Base-by-base conservation (phyloP, 2,888 invertebrate species). In the Octodonta nipae region DNA sequence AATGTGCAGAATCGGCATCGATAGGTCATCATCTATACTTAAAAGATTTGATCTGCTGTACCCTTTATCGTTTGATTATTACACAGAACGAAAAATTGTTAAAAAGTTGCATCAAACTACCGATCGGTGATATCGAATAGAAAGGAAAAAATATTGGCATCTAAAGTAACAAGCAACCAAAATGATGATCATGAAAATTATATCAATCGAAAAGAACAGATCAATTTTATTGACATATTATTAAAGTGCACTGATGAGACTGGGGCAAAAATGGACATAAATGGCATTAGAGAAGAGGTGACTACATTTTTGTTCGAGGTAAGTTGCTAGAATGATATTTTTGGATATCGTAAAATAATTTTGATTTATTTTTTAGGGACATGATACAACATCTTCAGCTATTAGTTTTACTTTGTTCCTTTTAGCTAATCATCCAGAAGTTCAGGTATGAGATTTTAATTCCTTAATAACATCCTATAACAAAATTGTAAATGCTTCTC, bases 231-330 rank as follows among this genome's bases (percentile, higher is more conserved):
- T n/a, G n/a, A n/a, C n/a, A n/a, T n/a, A n/a, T n/a, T n/a, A n/a
- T n/a, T n/a, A n/a, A n/a, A n/a, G n/a, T n/a, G n/a, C n/a, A n/a
- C n/a, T n/a, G n/a, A n/a, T n/a, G n/a, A n/a, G n/a, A n/a, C n/a
- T n/a, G 75, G 72, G 1, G 54, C 66, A 37, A 68, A 66, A 3
- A 56, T 81, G 26, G 66, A 67, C 5, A 68, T 73, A 40, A 52
- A 69, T 15, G 70, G 71, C 37, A 68, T 81, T 26, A 64, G 74
- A 33, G 75, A 78, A 51, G 77, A 80, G 61, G 76, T 79, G 0
- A 75, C 79, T 42, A 80, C 80, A 0, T 78, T 80, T 44, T 74
- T 80, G 73, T 80, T 80, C 55, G 78, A 72, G 55, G 75, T 75
- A 52, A 57, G 52, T n/a, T n/a, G n/a, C n/a, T n/a, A n/a, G n/a